These are phyloP conservation scores for Limnephilus marmoratus DNA, from an alignment of 2,888 invertebrate species.

Conservation along the genomic window DNA sequence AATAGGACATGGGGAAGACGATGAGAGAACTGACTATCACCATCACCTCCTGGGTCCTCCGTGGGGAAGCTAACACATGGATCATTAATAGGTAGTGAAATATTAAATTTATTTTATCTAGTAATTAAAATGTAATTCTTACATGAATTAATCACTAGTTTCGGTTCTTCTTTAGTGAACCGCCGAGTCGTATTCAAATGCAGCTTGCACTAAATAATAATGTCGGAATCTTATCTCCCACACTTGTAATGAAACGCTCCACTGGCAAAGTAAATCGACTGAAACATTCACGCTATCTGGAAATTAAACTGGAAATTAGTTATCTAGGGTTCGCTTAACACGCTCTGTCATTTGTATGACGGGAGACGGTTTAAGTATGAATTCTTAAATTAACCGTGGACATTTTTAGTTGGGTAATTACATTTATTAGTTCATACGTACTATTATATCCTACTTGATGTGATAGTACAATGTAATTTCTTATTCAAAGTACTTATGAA, in stretches of 20 bases:
- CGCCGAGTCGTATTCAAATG: not conserved
- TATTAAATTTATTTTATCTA: too few relatives aligned
- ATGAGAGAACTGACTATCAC: too few relatives aligned
- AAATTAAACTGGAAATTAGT: constrained; percentile 58
- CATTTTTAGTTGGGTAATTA: not conserved
- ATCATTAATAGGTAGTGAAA: not conserved
- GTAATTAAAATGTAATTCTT: not conserved
- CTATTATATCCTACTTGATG: not conserved
- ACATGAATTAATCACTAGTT: not conserved
- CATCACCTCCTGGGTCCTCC: too few relatives aligned
- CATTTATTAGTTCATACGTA: not conserved
- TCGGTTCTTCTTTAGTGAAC: not conserved
- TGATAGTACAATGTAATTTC: not conserved
- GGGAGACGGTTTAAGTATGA: constrained; percentile 13
- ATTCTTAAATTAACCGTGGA: constrained; percentile 20
- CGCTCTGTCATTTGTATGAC: constrained; percentile 26
- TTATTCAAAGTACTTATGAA: not conserved
- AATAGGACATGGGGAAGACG: too few relatives aligned
- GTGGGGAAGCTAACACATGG: too few relatives aligned
- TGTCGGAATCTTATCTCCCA: constrained; percentile 24
- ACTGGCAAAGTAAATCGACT: constrained; percentile 45
- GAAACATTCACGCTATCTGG: constrained; percentile 50
- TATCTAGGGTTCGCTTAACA: constrained; percentile 42
- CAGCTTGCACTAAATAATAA: constrained; percentile 23
- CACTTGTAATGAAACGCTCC: constrained; percentile 53